These are phyloP conservation scores for Armadillidium nasatum DNA, from an alignment of 1,140 invertebrate species.

Conservation along the genomic window DNA sequence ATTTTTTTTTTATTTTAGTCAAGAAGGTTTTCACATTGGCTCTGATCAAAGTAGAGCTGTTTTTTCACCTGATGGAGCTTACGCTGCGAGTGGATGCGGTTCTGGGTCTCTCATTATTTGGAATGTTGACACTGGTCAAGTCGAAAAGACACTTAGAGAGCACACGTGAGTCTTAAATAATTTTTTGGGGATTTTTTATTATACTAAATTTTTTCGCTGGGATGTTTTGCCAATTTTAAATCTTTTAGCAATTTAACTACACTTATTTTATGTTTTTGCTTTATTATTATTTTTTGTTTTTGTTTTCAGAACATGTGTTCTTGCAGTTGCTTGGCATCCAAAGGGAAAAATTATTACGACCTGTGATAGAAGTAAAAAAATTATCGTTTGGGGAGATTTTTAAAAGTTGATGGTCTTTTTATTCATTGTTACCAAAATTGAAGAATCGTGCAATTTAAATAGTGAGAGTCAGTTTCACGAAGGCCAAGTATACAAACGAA, in stretches of 20 bases:
- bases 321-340: not conserved
- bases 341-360: not conserved
- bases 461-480: too few species aligned
- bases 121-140: constrained; percentile 65
- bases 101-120: constrained; percentile 90
- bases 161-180: not conserved
- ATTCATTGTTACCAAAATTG: too few species aligned
- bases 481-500: too few species aligned
- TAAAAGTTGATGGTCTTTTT: not conserved
- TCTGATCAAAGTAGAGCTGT: constrained; percentile 88
- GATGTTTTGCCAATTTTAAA: not conserved
- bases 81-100: constrained; percentile 79
- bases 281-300: not conserved
- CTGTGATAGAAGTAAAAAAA: constrained; percentile 11
- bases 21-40: constrained; percentile 88
- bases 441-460: too few species aligned
- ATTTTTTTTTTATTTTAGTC: constrained; percentile 57
- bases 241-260: not conserved
- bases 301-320: not conserved
- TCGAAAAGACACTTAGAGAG: not conserved
- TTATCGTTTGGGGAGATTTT: not conserved
- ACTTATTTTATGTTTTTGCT: not conserved
- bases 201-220: too few species aligned
- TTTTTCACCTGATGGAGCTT: constrained; percentile 84
- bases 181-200: not conserved